These are phyloP conservation scores for Puffinus mauretanicus DNA, from an alignment of 2,113 vertebrate species.

Conservation along the genomic window DNA sequence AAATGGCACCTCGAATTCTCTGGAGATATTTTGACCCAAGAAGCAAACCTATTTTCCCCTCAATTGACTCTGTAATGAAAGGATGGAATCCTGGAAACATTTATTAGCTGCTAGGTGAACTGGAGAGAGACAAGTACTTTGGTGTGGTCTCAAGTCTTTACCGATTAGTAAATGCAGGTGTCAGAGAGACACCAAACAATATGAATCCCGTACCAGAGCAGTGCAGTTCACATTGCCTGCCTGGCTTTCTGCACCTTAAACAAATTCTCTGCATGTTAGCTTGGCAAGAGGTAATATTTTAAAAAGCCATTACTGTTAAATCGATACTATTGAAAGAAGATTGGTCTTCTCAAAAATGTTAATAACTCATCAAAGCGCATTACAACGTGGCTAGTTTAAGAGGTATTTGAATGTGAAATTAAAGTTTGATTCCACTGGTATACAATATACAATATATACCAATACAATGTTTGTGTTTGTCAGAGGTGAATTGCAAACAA, in stretches of 20 bases:
- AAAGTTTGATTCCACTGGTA: neutral
- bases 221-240: neutral
- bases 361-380: conserved; percentile 18
- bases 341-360: neutral
- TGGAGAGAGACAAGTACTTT: neutral
- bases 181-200: neutral
- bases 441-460: neutral
- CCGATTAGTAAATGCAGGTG: conserved; percentile 8
- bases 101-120: conserved; percentile 4
- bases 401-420: conserved; percentile 7
- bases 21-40: neutral
- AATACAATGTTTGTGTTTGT: neutral
- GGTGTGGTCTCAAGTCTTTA: neutral
- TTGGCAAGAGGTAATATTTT: neutral
- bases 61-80: neutral
- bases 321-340: conserved; percentile 27
- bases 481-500: neutral
- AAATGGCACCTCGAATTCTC: neutral
- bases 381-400: conserved; percentile 7
- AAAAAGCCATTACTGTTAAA: conserved; percentile 27
- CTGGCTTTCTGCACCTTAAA: neutral
- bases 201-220: neutral
- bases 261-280: neutral
- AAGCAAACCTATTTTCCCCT: conserved; percentile 39
- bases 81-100: neutral